These are phyloP conservation scores for Benthosema pterotum DNA, from an alignment of 2,797 vertebrate species.

Conservation along the genomic window DNA sequence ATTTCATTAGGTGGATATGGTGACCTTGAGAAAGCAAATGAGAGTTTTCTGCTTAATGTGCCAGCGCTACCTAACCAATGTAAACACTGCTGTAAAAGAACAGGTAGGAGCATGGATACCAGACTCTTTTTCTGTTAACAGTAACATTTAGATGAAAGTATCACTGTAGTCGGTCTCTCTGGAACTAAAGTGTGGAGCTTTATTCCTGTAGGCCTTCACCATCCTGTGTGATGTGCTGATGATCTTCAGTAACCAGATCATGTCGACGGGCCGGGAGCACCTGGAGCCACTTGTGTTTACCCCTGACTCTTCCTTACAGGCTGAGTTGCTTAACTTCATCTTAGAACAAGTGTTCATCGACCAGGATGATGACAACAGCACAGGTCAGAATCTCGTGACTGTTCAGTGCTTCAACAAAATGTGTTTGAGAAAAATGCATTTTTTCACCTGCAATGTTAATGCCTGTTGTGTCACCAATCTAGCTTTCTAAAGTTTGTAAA, in stretches of 20 bases:
- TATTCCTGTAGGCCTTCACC: slow-evolving; percentile 87
- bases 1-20: slow-evolving; percentile 84
- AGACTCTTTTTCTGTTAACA: neutral
- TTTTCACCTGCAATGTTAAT: no score
- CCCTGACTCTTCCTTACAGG: slow-evolving; percentile 91
- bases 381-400: slow-evolving; percentile 74
- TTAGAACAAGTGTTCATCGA: slow-evolving; percentile 96
- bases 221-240: slow-evolving; percentile 92
- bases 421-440: no score
- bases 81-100: slow-evolving; percentile 95
- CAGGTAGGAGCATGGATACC: slow-evolving; percentile 79
- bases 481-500: no score
- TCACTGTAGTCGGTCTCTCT: slow-evolving; percentile 6
- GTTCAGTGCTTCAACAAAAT: no score
- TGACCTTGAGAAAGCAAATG: slow-evolving; percentile 93
- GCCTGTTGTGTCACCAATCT: neutral
- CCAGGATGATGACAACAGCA: slow-evolving; percentile 91
- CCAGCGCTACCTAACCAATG: slow-evolving; percentile 93
- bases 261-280: slow-evolving; percentile 90
- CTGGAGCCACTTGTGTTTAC: slow-evolving; percentile 91
- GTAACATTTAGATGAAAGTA: neutral
- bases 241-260: slow-evolving; percentile 98
- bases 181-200: slow-evolving; percentile 42
- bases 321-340: slow-evolving; percentile 94
- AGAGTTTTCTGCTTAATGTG: slow-evolving; percentile 95